Evolutionary conservation across 2,113 vertebrate genomes (phyloP).

Genomic region (Ochotona curzoniae): DNA sequence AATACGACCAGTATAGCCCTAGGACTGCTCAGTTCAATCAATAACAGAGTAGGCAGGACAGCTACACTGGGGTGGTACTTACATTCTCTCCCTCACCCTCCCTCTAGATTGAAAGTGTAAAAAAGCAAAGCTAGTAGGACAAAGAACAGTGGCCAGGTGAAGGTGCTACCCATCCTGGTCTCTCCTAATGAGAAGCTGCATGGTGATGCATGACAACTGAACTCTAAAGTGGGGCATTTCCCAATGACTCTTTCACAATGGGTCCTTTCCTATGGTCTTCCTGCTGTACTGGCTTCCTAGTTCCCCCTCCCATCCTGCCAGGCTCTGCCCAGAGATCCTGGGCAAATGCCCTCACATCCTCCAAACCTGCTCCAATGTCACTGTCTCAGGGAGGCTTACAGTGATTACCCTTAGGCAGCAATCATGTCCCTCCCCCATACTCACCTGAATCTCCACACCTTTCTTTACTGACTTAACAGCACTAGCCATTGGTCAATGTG

Average conservation of each 20-base stretch:
- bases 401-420: neutral
- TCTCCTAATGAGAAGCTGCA: neutral
- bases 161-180: neutral
- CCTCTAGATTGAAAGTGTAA: neutral
- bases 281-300: neutral
- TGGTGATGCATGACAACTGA: fast-evolving
- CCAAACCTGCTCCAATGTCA: neutral
- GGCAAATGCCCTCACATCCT: neutral
- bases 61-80: conserved; percentile 40
- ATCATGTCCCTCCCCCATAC: neutral
- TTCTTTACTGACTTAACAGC: neutral
- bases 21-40: conserved; percentile 63
- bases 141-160: neutral
- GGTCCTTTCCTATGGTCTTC: neutral
- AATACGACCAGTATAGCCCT: conserved; percentile 63
- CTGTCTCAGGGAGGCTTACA: neutral
- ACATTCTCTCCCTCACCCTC: fast-evolving
- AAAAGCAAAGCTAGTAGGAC: conserved; percentile 16
- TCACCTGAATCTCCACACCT: neutral
- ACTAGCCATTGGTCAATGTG: neutral
- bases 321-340: neutral
- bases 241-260: neutral
- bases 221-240: neutral
- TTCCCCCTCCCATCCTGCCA: neutral
- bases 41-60: conserved; percentile 43